Conservation (phyloP, 2,888 invertebrate species). For the Habroteleia sp. region DNA sequence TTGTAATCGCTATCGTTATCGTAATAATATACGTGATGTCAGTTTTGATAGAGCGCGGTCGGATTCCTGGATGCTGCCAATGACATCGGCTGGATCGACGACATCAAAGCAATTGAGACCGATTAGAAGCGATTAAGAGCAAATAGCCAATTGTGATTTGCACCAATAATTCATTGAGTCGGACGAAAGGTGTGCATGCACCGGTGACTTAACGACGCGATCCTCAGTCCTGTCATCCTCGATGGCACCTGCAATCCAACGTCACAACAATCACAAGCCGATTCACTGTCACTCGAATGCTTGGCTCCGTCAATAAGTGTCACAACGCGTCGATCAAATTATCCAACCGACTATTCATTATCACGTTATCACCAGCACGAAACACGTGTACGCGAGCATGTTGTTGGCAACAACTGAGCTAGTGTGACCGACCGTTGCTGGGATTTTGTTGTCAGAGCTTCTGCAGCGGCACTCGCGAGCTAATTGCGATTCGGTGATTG, state of each 20-base stretch:
- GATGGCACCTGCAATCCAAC: not conserved
- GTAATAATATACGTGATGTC: too few relatives aligned
- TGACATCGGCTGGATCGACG: conserved; percentile 75
- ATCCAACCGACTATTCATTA: conserved; percentile 24
- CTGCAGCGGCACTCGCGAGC: conserved; percentile 16
- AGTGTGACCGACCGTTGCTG: too few relatives aligned
- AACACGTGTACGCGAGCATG: conserved; percentile 6
- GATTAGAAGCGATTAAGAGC: conserved; percentile 76
- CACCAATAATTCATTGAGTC: conserved; percentile 37
- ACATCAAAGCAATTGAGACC: conserved; percentile 74
- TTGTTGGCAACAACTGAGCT: not conserved
- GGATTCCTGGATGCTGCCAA: conserved; percentile 20
- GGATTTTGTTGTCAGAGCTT: too few relatives aligned
- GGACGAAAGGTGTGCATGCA: conserved; percentile 37
- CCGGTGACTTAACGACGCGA: conserved; percentile 23
- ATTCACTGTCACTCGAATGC: conserved; percentile 8
- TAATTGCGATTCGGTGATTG: conserved; percentile 14
- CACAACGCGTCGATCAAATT: conserved; percentile 19
- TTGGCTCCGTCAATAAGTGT: conserved; percentile 24
- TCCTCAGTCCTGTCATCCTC: conserved; percentile 53
- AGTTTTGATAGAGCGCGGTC: conserved; percentile 1
- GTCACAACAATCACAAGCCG: conserved; percentile 9
- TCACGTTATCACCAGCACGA: conserved; percentile 9
- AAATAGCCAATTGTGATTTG: conserved; percentile 74
- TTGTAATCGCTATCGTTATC: too few relatives aligned